These are phyloP conservation scores for Pollenia amentaria DNA, from an alignment of 2,888 invertebrate species.

Conservation along the genomic window DNA sequence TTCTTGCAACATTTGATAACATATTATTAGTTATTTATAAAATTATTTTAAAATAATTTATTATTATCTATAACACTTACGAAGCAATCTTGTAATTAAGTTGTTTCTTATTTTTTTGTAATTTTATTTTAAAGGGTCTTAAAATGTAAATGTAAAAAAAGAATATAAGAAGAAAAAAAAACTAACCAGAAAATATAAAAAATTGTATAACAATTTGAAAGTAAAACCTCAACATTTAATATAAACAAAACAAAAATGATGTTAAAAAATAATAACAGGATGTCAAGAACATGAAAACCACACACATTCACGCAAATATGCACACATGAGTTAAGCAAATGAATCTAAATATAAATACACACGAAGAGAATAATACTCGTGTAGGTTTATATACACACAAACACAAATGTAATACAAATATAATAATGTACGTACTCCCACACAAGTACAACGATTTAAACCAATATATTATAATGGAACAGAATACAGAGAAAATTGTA, in stretches of 20 bases:
- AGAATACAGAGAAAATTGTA: conserved; percentile 13
- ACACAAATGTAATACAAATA: conserved; percentile 6
- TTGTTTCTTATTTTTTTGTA: background rate
- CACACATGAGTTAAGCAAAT: background rate
- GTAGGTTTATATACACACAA: background rate
- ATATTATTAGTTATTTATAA: background rate
- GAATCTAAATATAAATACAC: background rate
- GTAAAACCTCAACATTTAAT: conserved; percentile 45
- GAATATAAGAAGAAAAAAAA: background rate
- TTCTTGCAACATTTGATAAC: background rate
- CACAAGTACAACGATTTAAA: conserved; percentile 19
- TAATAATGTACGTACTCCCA: background rate
- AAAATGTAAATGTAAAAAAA: conserved; percentile 16
- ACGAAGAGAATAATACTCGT: background rate
- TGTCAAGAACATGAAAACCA: conserved; percentile 52
- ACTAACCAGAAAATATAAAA: background rate
- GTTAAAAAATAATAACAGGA: conserved; percentile 11
- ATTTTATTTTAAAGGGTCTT: conserved; percentile 40
- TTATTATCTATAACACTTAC: background rate
- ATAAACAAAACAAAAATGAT: conserved; percentile 27
- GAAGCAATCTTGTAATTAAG: conserved; percentile 29
- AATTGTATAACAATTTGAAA: conserved; percentile 17
- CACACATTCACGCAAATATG: background rate
- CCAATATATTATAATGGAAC: conserved; percentile 37
- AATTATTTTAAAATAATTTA: conserved; percentile 11